These are phyloP conservation scores for Peromyscus leucopus DNA, from an alignment of 2,113 vertebrate species.

Conservation along the genomic window DNA sequence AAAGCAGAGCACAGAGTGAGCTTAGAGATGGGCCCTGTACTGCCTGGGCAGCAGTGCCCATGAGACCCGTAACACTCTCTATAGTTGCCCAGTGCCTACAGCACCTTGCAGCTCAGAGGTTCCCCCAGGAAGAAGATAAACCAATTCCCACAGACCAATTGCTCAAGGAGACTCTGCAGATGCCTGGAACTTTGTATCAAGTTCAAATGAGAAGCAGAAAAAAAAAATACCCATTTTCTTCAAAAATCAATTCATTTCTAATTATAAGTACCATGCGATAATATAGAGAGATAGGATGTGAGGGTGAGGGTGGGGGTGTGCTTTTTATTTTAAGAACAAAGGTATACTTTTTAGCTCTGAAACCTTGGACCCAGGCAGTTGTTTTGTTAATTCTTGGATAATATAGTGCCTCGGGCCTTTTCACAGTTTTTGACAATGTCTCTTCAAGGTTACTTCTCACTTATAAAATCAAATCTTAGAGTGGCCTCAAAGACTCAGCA, in stretches of 20 bases:
- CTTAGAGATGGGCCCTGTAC: accelerated
- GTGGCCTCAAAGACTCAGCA: constrained; percentile 24
- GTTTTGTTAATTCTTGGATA: background rate
- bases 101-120: background rate
- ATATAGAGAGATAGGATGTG: background rate
- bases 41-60: background rate
- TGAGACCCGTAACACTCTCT: accelerated
- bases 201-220: background rate
- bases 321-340: constrained; percentile 17
- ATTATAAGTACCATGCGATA: constrained; percentile 27
- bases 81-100: background rate
- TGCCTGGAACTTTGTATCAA: background rate
- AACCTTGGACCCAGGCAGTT: background rate
- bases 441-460: constrained; percentile 60
- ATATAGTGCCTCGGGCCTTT: background rate
- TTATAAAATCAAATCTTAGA: constrained; percentile 59
- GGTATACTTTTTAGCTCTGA: background rate
- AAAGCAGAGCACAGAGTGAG: accelerated
- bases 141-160: background rate
- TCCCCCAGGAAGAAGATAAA: background rate
- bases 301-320: background rate
- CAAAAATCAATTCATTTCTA: constrained; percentile 6
- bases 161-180: background rate
- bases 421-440: constrained; percentile 26
- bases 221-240: background rate